Conservation (phyloP, 2,113 vertebrate species). For the Perccottus glenii region DNA sequence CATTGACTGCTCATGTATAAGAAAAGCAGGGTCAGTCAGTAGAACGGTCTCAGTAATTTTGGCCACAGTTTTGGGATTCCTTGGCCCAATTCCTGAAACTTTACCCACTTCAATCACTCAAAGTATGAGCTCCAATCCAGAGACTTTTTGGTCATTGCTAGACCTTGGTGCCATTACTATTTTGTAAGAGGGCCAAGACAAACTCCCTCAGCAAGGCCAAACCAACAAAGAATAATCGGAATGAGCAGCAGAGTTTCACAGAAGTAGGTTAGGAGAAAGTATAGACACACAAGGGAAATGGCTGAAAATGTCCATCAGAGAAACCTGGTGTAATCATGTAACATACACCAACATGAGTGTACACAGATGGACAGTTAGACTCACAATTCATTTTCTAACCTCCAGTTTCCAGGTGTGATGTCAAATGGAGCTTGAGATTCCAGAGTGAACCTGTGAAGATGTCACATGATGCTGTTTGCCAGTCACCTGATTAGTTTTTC, state of each 20-base stretch:
- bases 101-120: neutral
- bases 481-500: neutral
- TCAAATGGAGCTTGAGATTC: too few species aligned
- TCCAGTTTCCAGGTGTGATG: too few species aligned
- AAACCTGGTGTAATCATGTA: too few species aligned
- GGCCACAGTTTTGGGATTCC: conserved; percentile 20
- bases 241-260: conserved; percentile 4
- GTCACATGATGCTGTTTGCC: too few species aligned
- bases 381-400: too few species aligned
- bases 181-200: conserved; percentile 29
- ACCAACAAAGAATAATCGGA: conserved; percentile 37
- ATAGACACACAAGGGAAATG: conserved; percentile 2
- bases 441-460: too few species aligned
- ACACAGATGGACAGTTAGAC: too few species aligned
- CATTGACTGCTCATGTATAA: neutral
- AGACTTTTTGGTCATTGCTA: conserved; percentile 1
- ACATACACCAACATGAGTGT: too few species aligned
- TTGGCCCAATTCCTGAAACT: conserved; percentile 24
- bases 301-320: neutral
- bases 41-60: conserved; percentile 13
- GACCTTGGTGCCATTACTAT: conserved; percentile 14
- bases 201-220: conserved; percentile 33
- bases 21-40: neutral
- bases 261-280: conserved; percentile 5
- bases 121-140: conserved; percentile 18